Evolutionary conservation across 2,113 vertebrate genomes (phyloP).

Genomic region (Caretta caretta): DNA sequence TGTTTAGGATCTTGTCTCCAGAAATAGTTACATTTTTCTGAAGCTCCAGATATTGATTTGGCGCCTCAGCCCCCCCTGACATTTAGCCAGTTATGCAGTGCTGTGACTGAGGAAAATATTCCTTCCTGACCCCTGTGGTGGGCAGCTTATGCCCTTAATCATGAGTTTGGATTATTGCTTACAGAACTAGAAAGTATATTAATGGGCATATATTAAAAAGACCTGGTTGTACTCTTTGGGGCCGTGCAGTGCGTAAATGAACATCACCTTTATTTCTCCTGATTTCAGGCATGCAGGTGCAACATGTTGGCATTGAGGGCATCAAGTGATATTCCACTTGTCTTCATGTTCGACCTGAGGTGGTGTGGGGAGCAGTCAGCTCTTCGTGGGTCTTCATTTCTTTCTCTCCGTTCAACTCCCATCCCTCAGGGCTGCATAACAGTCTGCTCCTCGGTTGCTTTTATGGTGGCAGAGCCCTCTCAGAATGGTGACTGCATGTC

Average conservation of each 20-base stretch:
- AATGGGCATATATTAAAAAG: conserved; percentile 15
- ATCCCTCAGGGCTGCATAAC: neutral
- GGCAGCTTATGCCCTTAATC: neutral
- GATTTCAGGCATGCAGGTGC: conserved; percentile 23
- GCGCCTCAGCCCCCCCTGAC: neutral
- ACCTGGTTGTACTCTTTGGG: conserved; percentile 6
- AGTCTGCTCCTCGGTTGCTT: neutral
- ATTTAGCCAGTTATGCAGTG: neutral
- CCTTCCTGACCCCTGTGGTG: neutral
- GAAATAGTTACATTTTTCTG: neutral
- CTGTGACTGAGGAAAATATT: neutral
- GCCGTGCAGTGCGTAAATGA: neutral
- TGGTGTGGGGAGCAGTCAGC: neutral
- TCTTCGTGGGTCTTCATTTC: neutral
- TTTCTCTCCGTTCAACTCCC: neutral
- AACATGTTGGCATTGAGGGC: neutral
- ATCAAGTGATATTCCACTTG: neutral
- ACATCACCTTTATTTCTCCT: neutral
- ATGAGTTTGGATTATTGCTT: neutral
- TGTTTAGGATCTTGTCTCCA: neutral
- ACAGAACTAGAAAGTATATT: neutral
- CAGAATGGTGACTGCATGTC: neutral
- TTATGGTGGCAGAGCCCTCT: neutral
- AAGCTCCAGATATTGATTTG: neutral
- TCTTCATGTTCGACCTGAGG: neutral